Base-by-base conservation (phyloP, 2,797 vertebrate genomes). In the Decapterus maruadsi region DNA sequence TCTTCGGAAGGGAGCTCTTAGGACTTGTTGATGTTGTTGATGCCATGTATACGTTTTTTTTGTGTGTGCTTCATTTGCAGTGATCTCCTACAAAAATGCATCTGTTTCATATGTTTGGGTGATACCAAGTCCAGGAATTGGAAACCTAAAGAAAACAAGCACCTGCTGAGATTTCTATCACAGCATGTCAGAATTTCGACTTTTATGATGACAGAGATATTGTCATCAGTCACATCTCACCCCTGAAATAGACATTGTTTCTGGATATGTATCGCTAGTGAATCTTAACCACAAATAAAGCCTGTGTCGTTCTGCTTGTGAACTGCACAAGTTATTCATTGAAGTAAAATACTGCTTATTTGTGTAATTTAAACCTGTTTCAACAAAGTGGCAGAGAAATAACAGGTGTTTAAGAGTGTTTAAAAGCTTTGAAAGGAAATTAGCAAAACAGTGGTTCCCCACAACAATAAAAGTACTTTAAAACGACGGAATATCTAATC, bases 401-500 rank as follows among this genome's bases (percentile, higher is more conserved):
- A 64, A 70, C 48, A 50, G 36, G 51, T 70, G 64, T 70, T 20
- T 29, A n/a, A 70, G 31, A 59, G 51, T 70, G 64, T 70, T 26
- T 26, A 77, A 82, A 60, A 56, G 48, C 72, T 34, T 76, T 40
- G 17, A 67, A 75, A 61, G 72, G 63, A 65, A 77, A 65, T n/a
- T 38, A 53, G 14, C 1, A 66, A 62, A 85, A 81, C 68, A 62
- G 56, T 54, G 48, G 71, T 57, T 43, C 38, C 17, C 60, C n/a
- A 43, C 58, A 71, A 81, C 73, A 79, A 80, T 79, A 55, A 63
- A 75, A 45, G 67, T 58, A 63, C 57, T 66, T 60, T 46, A 48
- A 51, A 14, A 53, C 26, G 14, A 14, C 38, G 20, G n/a, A 13
- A 46, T 77, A 78, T 82, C 84, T 85, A 81, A 84, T 87, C 72